These are phyloP conservation scores for Atlantisia rogersi DNA, from an alignment of 2,113 vertebrate species.

Conservation along the genomic window DNA sequence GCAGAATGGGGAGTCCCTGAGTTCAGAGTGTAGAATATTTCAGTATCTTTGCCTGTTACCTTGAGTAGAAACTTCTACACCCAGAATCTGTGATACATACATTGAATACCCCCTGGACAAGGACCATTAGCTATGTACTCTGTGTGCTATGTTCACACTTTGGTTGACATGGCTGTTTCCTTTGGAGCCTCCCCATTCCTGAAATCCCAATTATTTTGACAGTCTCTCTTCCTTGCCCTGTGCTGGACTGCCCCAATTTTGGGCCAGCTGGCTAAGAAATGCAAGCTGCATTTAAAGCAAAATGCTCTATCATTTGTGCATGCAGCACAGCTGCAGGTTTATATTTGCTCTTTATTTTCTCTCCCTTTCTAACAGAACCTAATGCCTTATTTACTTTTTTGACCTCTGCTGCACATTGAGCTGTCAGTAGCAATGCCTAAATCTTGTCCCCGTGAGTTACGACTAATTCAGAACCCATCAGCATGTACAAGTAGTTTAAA, in stretches of 20 bases:
- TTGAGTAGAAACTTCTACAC: neutral
- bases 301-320: neutral
- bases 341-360: neutral
- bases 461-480: conserved; percentile 56
- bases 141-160: neutral
- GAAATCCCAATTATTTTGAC: neutral
- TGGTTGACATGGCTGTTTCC: neutral
- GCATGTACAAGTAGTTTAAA: conserved; percentile 45
- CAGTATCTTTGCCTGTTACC: neutral
- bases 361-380: conserved; percentile 1
- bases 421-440: conserved; percentile 45
- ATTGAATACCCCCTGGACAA: neutral
- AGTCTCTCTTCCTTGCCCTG: neutral
- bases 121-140: neutral
- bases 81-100: rapidly evolving
- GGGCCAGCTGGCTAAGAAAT: neutral
- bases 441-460: conserved; percentile 43
- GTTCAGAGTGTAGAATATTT: neutral
- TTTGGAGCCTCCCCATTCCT: neutral
- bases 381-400: conserved; percentile 64
- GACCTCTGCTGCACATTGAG: conserved; percentile 62
- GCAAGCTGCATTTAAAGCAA: neutral
- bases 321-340: neutral
- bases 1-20: neutral
- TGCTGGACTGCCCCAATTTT: neutral